phyloP scores from a whole-genome alignment of 2,113 vertebrate genomes.

The Ramphastos sulfuratus region DNA sequence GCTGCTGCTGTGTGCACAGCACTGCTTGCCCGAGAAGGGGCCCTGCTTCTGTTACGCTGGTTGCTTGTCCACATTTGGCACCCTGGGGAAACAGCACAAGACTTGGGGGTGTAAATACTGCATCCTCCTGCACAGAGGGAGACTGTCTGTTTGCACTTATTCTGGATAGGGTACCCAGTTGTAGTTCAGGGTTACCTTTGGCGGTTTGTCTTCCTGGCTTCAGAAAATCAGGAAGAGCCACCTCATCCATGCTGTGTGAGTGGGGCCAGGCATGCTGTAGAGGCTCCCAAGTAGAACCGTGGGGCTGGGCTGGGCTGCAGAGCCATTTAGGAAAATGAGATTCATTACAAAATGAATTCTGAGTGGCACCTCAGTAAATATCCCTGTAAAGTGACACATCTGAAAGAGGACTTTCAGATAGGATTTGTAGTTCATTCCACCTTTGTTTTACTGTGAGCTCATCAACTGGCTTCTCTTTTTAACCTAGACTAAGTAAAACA shows the following conservation, averaged over 20 bases:
- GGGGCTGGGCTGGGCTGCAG: neutral
- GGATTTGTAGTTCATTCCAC: neutral
- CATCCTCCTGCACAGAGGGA: neutral
- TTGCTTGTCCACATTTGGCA: neutral
- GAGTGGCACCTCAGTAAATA: neutral
- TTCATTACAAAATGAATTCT: neutral
- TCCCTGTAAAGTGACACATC: neutral
- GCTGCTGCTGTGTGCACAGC: fast-evolving
- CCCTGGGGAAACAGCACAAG: neutral
- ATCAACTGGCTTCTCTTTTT: neutral
- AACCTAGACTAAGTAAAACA: neutral
- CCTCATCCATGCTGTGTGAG: neutral
- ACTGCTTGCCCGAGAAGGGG: neutral
- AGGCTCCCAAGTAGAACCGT: fast-evolving
- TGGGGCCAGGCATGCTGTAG: neutral
- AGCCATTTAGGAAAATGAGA: neutral
- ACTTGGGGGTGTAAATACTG: neutral
- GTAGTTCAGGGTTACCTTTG: neutral
- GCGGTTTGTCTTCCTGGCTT: neutral
- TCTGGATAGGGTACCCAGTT: fast-evolving
- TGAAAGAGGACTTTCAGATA: neutral
- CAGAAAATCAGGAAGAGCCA: neutral
- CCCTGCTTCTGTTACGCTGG: neutral
- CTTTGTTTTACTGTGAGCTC: neutral
- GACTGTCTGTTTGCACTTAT: fast-evolving